Percentiles rank a stretch among this genome's conserved stretches.
Conservation (phyloP, 2,113 vertebrate genomes). For the Mungos mungo region DNA sequence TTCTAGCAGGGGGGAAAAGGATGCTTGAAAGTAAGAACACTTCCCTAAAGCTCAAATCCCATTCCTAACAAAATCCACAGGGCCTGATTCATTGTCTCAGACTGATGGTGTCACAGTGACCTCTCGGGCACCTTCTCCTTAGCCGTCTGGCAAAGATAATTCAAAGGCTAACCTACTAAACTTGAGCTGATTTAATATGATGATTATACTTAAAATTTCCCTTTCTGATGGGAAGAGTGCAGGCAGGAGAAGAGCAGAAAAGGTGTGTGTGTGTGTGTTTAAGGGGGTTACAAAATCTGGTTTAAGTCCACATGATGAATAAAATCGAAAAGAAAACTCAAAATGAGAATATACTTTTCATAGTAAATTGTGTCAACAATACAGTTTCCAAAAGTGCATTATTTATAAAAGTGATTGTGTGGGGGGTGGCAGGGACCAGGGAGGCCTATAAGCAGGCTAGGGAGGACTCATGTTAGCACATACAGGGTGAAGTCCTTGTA, state of each 20-base stretch:
- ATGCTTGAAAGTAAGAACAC: not conserved
- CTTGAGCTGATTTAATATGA: constrained; percentile 45
- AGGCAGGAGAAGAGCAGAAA: not conserved
- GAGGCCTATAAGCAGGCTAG: not conserved
- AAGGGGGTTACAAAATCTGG: not conserved
- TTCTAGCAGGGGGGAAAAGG: not conserved
- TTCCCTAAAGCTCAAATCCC: not conserved
- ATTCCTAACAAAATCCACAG: constrained; percentile 50
- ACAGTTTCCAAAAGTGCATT: not conserved
- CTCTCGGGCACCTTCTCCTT: constrained; percentile 21
- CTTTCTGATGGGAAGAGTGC: not conserved
- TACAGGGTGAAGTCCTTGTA: not conserved
- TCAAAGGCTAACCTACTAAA: constrained; percentile 44
- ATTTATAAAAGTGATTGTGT: not conserved
- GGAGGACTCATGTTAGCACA: not conserved
- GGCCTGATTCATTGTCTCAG: not conserved
- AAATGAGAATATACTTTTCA: not conserved
- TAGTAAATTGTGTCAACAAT: not conserved
- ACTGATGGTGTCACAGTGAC: constrained; percentile 30
- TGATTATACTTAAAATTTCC: constrained; percentile 41
- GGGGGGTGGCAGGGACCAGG: no score
- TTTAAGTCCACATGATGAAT: not conserved
- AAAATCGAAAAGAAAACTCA: not conserved
- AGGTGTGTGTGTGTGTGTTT: not conserved
- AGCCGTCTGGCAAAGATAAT: not conserved